These are phyloP conservation scores for Brienomyrus longianalis DNA, from an alignment of 2,113 vertebrate genomes.

Conservation along the genomic window DNA sequence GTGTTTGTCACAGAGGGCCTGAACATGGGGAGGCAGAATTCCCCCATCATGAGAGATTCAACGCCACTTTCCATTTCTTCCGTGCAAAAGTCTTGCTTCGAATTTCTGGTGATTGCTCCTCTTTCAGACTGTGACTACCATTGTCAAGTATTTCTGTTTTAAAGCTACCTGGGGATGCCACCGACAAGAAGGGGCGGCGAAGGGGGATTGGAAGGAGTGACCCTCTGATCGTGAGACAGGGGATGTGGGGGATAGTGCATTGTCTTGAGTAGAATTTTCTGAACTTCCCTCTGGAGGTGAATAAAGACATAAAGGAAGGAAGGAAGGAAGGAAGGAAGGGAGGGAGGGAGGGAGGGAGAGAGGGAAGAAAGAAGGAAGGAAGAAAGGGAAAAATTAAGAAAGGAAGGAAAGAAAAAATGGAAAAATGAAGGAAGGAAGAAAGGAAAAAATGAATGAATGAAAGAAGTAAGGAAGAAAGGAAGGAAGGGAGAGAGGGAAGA, in stretches of 20 bases:
- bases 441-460: neutral
- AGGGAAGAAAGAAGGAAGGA: neutral
- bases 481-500: too few relatives aligned
- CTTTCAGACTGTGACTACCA: neutral
- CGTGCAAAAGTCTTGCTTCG: slow-evolving; percentile 17
- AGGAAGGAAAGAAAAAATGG: neutral
- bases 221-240: neutral
- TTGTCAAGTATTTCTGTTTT: slow-evolving; percentile 30
- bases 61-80: neutral
- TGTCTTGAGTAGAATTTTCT: neutral
- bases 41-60: neutral
- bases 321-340: neutral
- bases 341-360: neutral
- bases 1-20: neutral
- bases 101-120: slow-evolving; percentile 10
- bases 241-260: neutral
- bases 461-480: neutral
- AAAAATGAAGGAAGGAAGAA: neutral
- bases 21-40: slow-evolving; percentile 5
- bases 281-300: neutral
- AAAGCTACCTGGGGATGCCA: slow-evolving; percentile 27
- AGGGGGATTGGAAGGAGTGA: neutral
- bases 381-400: neutral
- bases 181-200: neutral
- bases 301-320: neutral